Percentiles rank a stretch among this genome's conserved stretches.
These are phyloP conservation scores for Ctenoplectra terminalis DNA, from an alignment of 1,140 invertebrate genomes.

Conservation along the genomic window DNA sequence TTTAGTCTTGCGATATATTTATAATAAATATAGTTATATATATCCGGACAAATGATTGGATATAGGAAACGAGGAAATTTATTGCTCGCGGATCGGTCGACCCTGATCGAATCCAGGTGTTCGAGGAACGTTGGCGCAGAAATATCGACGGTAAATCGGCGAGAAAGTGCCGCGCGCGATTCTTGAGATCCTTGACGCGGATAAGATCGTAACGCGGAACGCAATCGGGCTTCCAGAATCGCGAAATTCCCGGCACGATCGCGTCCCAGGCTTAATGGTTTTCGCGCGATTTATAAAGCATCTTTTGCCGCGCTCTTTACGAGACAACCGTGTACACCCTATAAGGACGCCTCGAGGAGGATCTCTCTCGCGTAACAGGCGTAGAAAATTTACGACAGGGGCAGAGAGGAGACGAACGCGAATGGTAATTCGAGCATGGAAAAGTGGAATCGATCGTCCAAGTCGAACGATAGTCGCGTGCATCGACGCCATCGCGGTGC, in stretches of 20 bases:
- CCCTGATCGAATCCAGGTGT: neutral
- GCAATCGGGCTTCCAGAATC: constrained; percentile 49
- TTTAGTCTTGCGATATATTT: no score
- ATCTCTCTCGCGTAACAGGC: constrained; percentile 15
- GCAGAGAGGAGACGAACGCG: neutral
- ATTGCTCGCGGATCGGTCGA: neutral
- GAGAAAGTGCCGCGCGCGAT: constrained; percentile 24
- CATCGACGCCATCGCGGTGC: neutral
- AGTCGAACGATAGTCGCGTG: constrained; percentile 42
- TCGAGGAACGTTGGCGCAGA: neutral
- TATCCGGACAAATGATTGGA: neutral
- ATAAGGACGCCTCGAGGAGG: constrained; percentile 26
- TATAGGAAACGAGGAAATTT: neutral
- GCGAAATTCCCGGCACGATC: constrained; percentile 32
- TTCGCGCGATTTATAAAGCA: constrained; percentile 54
- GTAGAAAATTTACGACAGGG: constrained; percentile 44
- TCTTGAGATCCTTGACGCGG: constrained; percentile 42
- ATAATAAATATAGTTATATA: no score
- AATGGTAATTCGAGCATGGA: constrained; percentile 36
- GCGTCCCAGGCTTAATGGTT: constrained; percentile 53
- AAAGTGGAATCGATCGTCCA: constrained; percentile 15
- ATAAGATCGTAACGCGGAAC: constrained; percentile 55
- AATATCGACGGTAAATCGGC: constrained; percentile 7
- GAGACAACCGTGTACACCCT: constrained; percentile 7
- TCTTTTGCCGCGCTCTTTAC: constrained; percentile 32